Evolutionary conservation across 2,797 vertebrate species (phyloP).

Genomic region (Acridotheres tristis): DNA sequence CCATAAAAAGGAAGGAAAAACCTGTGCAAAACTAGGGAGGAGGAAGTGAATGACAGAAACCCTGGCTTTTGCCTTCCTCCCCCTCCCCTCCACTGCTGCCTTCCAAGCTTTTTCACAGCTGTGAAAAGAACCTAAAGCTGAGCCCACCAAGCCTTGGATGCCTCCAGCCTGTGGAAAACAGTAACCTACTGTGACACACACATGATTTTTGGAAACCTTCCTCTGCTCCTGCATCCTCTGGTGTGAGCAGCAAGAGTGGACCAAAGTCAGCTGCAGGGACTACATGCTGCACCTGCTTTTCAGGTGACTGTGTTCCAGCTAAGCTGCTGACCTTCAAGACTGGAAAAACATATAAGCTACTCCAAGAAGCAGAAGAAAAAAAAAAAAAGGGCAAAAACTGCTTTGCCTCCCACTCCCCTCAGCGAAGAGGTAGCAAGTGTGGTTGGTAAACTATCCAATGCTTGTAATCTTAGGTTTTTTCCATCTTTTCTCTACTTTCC

Average conservation of each 20-base stretch:
- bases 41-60: neutral
- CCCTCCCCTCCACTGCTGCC: too few species aligned
- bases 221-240: neutral
- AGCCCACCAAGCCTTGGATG: neutral
- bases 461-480: neutral
- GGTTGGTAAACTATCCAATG: neutral
- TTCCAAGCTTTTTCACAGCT: neutral
- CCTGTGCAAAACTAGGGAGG: neutral
- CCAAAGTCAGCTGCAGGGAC: neutral
- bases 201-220: neutral
- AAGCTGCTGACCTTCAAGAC: neutral
- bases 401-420: neutral
- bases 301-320: neutral
- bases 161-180: neutral
- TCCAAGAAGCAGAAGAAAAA: neutral
- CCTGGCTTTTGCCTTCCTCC: fast-evolving
- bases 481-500: neutral
- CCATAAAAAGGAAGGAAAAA: neutral
- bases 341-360: neutral
- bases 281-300: neutral
- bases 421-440: neutral
- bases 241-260: neutral
- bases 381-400: neutral
- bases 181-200: neutral
- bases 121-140: neutral